Base-by-base conservation (phyloP, 1,140 invertebrate species). In the Aricia agestis region DNA sequence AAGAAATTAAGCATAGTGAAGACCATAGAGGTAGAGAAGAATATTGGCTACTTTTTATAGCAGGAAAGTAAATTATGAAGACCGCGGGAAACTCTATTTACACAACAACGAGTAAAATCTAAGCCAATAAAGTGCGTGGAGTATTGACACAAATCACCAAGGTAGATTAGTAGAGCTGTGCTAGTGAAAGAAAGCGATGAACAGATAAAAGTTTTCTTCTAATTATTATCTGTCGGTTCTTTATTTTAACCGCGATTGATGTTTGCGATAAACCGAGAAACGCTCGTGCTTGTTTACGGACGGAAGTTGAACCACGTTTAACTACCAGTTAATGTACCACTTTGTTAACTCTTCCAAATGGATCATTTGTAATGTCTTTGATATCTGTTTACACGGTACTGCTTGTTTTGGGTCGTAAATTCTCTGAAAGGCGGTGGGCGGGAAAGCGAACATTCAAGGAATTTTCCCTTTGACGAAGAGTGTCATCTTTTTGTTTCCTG, bases 211-310 rank as follows among this genome's bases (percentile, higher is more conserved):
- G 59, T 63, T 63, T 63, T 63, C 59, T 63, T 63, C 18, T 63
- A 63, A 63, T 63, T 19, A 63, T 63, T 19, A 63, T 63, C 59
- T 19, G 59, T 25, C 18, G 59, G 45, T 52, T 52, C 45, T 52
- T 63, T 63, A 63, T 63, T 63, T 63, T 63, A 63, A 63, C 18
- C 59, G 59, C 59, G 59, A 19, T 63, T 11, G 59, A 63, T 63
- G 59, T 63, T 17, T n/a, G 59, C 59, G 59, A 63, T 63, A 63
- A 63, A 63, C 18, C 17, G 7, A 63, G 17, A 59, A 59, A 63
- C 63, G 65, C 42, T 17, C 19, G 6, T 3, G 61, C 45, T 52
- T 52, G 45, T 52, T 69, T 59, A 59, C 52, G 17, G 10, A 19
- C 59, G 59, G 59, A 63, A 19, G 59, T 63, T 63, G 36, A 36